Evolutionary conservation across 2,797 vertebrate genomes (phyloP), one percentile per base, ranked within the genome.

Genomic region (Cheirogaleus major): DNA sequence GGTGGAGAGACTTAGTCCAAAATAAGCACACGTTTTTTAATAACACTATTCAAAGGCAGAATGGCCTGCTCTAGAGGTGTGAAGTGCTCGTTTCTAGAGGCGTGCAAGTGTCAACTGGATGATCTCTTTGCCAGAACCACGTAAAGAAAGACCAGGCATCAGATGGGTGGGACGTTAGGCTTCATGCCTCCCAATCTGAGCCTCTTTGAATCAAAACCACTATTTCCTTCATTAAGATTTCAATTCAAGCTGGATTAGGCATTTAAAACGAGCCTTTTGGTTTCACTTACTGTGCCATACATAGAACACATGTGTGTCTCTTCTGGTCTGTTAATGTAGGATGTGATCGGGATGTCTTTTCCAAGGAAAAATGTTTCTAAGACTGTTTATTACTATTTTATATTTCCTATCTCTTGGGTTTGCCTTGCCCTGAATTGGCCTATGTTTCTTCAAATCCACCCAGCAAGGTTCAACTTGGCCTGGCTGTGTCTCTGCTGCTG

Each of bases 391-490:
- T 72, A 76, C 27, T 45, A 23, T 81, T 94, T 88, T 95, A 91
- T 73, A 63, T 43, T 85, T 97, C 80, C 83, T 93, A 41, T 91
- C 78, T 89, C 83, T 70, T 13, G 32, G 32, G 15, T 45, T 95
- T 83, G 25, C 8, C 83, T 79, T 86, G 45, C 75, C 65, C 80
- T 41, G 57, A 90, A 38, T 83, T 96, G 88, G 38, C 50, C 92
- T 91, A 7, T 55, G 32, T 87, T 93, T 92, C 67, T 80, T 67
- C 59, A 82, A 52, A 91, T 23, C 27, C 22, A 93, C 70, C 76
- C 59, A 76, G 59, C 48, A 92, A 91, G 82, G 23, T 9, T 91
- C 41, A 50, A 4, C 69, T 89, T 96, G 61, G 59, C 30, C 92
- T 92, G 89, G 65, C 50, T 83, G 7, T 93, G 22, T 91, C 63